A percentile compares a stretch with the other conserved stretches of the same genome.
Conservation (phyloP, 1,140 invertebrate genomes). For the Trichonephila inaurata region DNA sequence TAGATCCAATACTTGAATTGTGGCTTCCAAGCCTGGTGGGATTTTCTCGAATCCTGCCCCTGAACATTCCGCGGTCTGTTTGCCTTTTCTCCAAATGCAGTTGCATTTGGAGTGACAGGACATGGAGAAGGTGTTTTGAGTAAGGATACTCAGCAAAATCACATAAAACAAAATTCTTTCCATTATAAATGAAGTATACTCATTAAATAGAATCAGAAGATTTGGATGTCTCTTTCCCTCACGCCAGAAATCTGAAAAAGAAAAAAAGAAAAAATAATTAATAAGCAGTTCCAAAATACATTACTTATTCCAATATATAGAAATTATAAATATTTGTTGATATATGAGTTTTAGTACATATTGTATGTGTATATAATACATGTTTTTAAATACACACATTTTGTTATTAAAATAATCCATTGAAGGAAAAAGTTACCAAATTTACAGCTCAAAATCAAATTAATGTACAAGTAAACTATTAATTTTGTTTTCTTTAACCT, state of each 20-base stretch:
- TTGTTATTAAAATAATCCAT: too few species aligned
- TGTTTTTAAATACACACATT: too few species aligned
- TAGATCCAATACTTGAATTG: constrained; percentile 93
- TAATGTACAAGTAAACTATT: too few species aligned
- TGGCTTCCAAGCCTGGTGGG: constrained; percentile 91
- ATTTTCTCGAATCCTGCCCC: constrained; percentile 86
- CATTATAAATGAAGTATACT: constrained; percentile 57
- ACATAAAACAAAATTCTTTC: constrained; percentile 51
- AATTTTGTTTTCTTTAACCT: too few species aligned
- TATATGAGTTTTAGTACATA: too few species aligned
- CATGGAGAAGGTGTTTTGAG: constrained; percentile 45
- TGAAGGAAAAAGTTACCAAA: too few species aligned
- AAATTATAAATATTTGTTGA: too few species aligned
- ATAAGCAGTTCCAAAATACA: not conserved
- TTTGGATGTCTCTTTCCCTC: not conserved
- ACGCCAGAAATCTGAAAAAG: not conserved
- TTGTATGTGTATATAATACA: too few species aligned
- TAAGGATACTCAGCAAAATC: constrained; percentile 62
- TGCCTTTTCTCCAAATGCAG: constrained; percentile 95
- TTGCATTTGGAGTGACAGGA: constrained; percentile 88
- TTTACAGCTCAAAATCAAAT: too few species aligned
- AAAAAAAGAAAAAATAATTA: not conserved
- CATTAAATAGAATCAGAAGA: not conserved
- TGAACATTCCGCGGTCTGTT: constrained; percentile 92
- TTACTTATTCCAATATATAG: too few species aligned